Evolutionary conservation across 2,113 vertebrate species (phyloP).

Genomic region (Pelecanus crispus): DNA sequence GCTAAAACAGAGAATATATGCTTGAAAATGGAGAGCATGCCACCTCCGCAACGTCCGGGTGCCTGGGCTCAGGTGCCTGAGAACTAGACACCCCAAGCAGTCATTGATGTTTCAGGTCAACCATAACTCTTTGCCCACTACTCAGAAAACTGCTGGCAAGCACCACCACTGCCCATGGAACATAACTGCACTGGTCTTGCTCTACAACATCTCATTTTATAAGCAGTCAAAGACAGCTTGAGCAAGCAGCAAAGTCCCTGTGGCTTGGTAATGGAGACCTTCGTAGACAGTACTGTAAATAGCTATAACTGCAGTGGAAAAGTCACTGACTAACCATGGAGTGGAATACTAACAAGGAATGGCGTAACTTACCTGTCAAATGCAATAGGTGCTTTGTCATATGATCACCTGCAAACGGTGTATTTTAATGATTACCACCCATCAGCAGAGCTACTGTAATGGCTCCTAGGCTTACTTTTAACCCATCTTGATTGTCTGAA

Average conservation of each 20-base stretch:
- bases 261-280: background rate
- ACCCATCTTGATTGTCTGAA: background rate
- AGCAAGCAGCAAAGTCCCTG: background rate
- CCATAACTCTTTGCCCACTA: background rate
- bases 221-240: background rate
- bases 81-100: background rate
- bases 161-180: accelerated
- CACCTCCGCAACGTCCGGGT: background rate
- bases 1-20: background rate
- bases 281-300: background rate
- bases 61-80: background rate
- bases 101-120: background rate
- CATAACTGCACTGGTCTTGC: background rate
- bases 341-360: background rate
- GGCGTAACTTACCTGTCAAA: background rate
- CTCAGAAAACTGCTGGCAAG: background rate
- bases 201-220: background rate
- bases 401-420: background rate
- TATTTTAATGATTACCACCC: background rate
- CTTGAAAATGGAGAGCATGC: background rate
- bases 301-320: background rate
- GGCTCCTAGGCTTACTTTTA: background rate
- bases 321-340: background rate
- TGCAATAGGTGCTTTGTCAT: background rate
- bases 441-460: background rate